Percentiles rank a stretch among this genome's conserved stretches.
Conservation (phyloP, 1,140 invertebrate genomes). For the Rhynchophorus ferrugineus region DNA sequence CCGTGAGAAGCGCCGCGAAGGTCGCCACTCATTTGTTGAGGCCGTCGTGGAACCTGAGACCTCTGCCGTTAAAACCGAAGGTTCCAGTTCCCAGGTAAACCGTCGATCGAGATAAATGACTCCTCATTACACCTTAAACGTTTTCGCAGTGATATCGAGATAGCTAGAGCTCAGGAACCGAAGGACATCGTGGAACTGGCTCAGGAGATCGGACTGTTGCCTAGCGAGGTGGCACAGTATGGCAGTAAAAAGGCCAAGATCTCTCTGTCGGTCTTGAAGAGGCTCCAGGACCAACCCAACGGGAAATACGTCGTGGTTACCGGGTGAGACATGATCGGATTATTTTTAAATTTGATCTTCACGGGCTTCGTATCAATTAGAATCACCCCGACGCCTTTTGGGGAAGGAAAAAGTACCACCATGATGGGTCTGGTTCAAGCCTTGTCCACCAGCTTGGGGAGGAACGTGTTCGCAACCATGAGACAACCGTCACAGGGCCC, state of each 20-base stretch:
- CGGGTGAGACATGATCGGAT: no score
- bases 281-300: slow-evolving; percentile 59
- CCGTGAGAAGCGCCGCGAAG: slow-evolving; percentile 72
- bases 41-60: slow-evolving; percentile 56
- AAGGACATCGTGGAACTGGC: slow-evolving; percentile 76
- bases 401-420: slow-evolving; percentile 97
- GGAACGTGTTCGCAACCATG: slow-evolving; percentile 89
- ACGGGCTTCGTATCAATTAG: no score
- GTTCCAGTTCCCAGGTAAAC: slow-evolving; percentile 68
- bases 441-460: slow-evolving; percentile 72
- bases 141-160: slow-evolving; percentile 74
- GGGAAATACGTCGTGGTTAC: slow-evolving; percentile 95
- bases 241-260: slow-evolving; percentile 95
- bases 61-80: slow-evolving; percentile 51
- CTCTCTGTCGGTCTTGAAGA: slow-evolving; percentile 70
- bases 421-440: slow-evolving; percentile 91
- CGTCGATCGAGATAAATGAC: no score
- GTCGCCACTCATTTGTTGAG: slow-evolving; percentile 49
- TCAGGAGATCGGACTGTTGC: slow-evolving; percentile 75
- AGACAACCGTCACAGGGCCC: slow-evolving; percentile 98
- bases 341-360: no score
- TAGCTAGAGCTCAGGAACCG: slow-evolving; percentile 79
- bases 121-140: no score
- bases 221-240: slow-evolving; percentile 81
- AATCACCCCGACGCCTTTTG: slow-evolving; percentile 94